Base-by-base conservation (phyloP, 2,797 vertebrate species). In the Pseudopleuronectes americanus region DNA sequence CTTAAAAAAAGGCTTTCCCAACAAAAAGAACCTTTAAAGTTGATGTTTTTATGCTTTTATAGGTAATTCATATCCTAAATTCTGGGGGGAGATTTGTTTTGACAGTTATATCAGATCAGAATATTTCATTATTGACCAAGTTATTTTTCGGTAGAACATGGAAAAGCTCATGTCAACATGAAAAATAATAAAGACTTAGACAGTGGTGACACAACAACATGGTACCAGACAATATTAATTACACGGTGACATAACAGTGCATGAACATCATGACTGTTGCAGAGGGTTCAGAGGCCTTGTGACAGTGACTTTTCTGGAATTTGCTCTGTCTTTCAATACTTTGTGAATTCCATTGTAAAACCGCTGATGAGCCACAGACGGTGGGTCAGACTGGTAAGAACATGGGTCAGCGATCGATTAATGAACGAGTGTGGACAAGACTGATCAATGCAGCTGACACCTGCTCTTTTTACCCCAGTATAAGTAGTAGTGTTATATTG, bases 391-490 rank as follows among this genome's bases (percentile, higher is more conserved):
- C 54, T 57, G 43, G 12, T 48, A 28, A 48, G 80, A 59, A 53
- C 48, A 22, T 33, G n/a, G 43, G 43, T 68, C 63, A 60, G 12
- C 47, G 21, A 71, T 28, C 41, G 6, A 80, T 77, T 17, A 41
- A 57, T 49, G 38, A 65, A 58, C 36, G 52, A 41, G 26, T 36
- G 10, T 68, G 60, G 73, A 14, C 59, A 10, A 61, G 62, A 66
- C 57, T 67, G 48, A 72, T 67, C 41, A 48, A 19, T 16, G 31
- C 56, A 1, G 70, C 73, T 63, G 59, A 71, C 51, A 53, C 14
- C 56, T 65, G 64, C 28, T 41, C 23, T 14, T 56, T 47, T 33
- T 6, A 33, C 10, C 47, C 45, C 47, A 55, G 14, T 5, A 5
- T 31, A n/a, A n/a, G 28, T 12, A n/a, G 5, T 1, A 31, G 22